Evolutionary conservation across 2,797 vertebrate species (phyloP), one percentile per base, ranked within the genome.

Genomic region (Melanotaenia trifasciata): DNA sequence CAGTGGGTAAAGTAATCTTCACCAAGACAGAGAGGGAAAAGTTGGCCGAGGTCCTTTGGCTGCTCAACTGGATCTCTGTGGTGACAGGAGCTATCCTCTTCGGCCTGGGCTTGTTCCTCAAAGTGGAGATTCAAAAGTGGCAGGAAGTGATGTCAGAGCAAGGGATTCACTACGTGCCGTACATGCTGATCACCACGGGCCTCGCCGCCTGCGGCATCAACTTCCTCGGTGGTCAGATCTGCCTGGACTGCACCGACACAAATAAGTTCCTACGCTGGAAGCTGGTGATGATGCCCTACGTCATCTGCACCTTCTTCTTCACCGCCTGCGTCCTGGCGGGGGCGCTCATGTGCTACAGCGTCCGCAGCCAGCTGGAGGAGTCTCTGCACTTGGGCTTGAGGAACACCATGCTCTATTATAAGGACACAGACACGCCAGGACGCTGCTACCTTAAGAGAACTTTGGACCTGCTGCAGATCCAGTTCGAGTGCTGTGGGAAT

Each of bases 21-120:
- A 96, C 94, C 59, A 96, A 95, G 89, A 90, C 84, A 1, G 95
- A 92, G 69, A 84, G 96, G 30, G 92, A 95, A 83, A 96, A 95
- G 79, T 70, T 97, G 43, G 96, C 96, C 33, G 95, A 96, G 87
- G 90, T 96, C 63, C 91, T 97, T 69, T 97, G 96, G 94, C 90
- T 96, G 66, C 94, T 97, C 60, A 98, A 98, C 89, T 96, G 96
- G 96, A 81, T 97, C 75, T 97, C 96, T 0, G 96, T 97, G 18
- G 84, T 95, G 58, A 96, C 95, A 0, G 96, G 96, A 2, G 84
- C 95, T 12, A 84, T 94, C 57, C 94, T 98, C 60, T 94, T 97
- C 62, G 92, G 95, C 59, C 90, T 97, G n/a, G 96, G 96, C 45
- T 78, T 96, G 13, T 96, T 96, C 80, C 90, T 98, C 64, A 96